Base-by-base conservation (phyloP, 2,888 invertebrate species). In the Cerastis leucographa region DNA sequence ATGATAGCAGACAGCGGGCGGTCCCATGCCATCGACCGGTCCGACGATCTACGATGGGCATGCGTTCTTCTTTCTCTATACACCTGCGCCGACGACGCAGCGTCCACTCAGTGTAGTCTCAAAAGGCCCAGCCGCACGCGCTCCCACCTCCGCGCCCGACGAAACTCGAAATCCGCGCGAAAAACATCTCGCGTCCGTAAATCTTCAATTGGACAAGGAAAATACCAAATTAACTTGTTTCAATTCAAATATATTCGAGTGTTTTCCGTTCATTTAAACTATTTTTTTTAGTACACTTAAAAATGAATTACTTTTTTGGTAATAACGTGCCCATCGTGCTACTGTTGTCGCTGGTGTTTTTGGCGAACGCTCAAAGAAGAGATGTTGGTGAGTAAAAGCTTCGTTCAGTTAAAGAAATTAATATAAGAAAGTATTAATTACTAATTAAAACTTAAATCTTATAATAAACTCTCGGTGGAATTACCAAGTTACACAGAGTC, bases 301-400 rank as follows among this genome's bases (percentile, higher is more conserved):
- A 91, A 89, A 95, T 95, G 94, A 93, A 92, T 90, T 93, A 93
- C 78, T 85, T 94, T 88, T 92, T 93, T 78, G 90, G 92, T 87
- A 93, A 93, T 79, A 93, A 93, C 85, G 89, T 96, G 85, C 94
- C 93, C 44, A 93, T 94, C 94, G 94, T 96, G 85, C 83, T 97
- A 83, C 85, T 97, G 89, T 92, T 96, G 85, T 95, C 94, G 56
- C 87, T 97, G 86, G 93, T 96, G 86, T 90, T 96, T 76, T 89
- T 97, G 85, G 95, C 94, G 62, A 95, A 93, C 91, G 96, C 96
- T 70, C 97, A 97, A 91, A 95, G 95, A 89, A 93, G 94, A 92
- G 95, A 96, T 89, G 93, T 93, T 90, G 96, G 97, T 96, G 85
- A 95, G 96, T 94, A 71, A 12, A 35, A 56, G 14, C 19, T 66